Conservation (phyloP, 2,888 invertebrate species). For the Zelleria hepariella region DNA sequence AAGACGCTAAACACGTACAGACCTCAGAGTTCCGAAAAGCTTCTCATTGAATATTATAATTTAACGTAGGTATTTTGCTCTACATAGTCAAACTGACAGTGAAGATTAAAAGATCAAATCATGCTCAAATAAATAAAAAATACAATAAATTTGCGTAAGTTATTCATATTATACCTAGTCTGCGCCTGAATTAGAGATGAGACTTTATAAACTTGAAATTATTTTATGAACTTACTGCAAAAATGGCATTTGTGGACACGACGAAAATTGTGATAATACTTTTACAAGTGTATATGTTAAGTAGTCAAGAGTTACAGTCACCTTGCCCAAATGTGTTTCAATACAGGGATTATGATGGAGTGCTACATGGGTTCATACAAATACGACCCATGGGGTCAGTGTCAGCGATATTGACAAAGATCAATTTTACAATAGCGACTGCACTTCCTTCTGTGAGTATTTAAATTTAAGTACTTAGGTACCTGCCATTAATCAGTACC, state of each 20-base stretch:
- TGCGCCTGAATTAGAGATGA: not conserved
- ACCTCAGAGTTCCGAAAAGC: not conserved
- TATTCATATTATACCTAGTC: too few species aligned
- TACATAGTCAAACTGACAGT: not conserved
- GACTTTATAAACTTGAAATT: not conserved
- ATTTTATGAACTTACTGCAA: not conserved
- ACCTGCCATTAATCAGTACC: not conserved
- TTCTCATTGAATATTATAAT: not conserved
- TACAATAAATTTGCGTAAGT: too few species aligned
- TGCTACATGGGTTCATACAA: constrained; percentile 34
- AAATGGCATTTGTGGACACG: not conserved
- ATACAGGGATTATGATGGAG: constrained; percentile 32
- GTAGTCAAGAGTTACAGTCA: constrained; percentile 30
- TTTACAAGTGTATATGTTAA: constrained; percentile 22
- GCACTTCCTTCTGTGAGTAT: constrained; percentile 35
- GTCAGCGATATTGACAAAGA: constrained; percentile 25
- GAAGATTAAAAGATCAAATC: not conserved
- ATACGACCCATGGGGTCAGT: constrained; percentile 30
- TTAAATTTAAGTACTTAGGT: not conserved
- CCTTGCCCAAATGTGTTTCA: constrained; percentile 48
- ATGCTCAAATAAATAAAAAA: too few species aligned
- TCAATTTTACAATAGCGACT: constrained; percentile 42
- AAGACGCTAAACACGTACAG: not conserved
- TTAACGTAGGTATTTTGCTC: not conserved
- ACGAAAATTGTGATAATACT: constrained; percentile 21